Evolutionary conservation across 2,113 vertebrate species (phyloP).

Genomic region (Corythaixoides concolor): DNA sequence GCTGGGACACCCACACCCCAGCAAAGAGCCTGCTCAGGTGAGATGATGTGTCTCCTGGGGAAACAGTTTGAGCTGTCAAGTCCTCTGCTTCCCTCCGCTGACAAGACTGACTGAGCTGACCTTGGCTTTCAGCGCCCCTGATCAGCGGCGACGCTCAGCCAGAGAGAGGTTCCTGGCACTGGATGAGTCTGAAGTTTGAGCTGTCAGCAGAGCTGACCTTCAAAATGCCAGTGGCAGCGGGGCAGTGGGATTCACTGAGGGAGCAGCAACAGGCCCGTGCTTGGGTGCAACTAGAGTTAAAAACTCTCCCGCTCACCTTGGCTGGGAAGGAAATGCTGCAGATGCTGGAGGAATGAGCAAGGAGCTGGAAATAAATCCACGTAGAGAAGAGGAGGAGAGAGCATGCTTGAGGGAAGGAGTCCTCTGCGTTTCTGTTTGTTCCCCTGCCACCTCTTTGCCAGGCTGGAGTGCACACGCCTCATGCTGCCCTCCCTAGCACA

Average conservation of each 20-base stretch:
- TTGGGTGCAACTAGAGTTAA: not conserved
- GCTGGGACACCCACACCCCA: not conserved
- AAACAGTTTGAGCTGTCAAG: not conserved
- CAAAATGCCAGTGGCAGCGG: not conserved
- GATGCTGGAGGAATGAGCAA: not conserved
- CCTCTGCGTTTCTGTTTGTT: not conserved
- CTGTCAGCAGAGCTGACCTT: not conserved
- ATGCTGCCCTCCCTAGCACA: not conserved
- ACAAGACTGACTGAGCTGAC: not conserved
- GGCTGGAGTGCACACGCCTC: not conserved
- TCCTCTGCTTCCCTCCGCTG: not conserved
- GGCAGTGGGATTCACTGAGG: not conserved
- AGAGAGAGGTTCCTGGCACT: not conserved
- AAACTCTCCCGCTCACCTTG: not conserved
- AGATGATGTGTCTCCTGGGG: not conserved
- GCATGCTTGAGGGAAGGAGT: not conserved
- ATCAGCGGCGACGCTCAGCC: not conserved
- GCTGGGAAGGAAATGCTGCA: not conserved
- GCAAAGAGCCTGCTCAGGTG: not conserved
- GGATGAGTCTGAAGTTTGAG: not conserved
- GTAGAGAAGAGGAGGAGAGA: not conserved
- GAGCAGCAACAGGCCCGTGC: not conserved
- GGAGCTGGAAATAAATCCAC: not conserved
- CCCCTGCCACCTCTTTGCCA: not conserved
- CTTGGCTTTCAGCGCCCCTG: not conserved